These are phyloP conservation scores for Benthosema pterotum DNA, from an alignment of 2,797 vertebrate species.

Conservation along the genomic window DNA sequence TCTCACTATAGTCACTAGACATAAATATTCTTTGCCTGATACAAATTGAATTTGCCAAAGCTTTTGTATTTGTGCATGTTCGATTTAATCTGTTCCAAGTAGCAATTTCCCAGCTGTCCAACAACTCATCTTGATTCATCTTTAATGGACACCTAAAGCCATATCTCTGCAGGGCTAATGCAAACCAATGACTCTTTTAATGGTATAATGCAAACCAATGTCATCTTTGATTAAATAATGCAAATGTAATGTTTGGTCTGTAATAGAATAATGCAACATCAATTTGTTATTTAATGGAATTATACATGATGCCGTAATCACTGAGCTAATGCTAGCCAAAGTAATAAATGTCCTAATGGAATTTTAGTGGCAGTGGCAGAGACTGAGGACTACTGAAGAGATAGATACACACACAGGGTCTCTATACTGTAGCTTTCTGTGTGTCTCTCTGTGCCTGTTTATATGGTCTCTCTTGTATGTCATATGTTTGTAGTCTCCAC, in stretches of 20 bases:
- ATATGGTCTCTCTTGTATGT: constrained; percentile 23
- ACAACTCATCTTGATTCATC: constrained; percentile 45
- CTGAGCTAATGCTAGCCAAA: constrained; percentile 59
- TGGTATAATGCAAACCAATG: constrained; percentile 69
- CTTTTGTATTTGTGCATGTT: constrained; percentile 42
- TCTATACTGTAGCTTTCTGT: constrained; percentile 2
- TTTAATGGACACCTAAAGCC: constrained; percentile 56
- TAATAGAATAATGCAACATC: constrained; percentile 75
- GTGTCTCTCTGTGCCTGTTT: constrained; percentile 23
- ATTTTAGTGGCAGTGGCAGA: constrained; percentile 48
- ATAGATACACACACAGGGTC: constrained; percentile 24
- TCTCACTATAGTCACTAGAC: constrained; percentile 6
- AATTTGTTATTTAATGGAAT: constrained; percentile 64
- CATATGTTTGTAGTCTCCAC: constrained; percentile 44
- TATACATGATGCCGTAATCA: constrained; percentile 62
- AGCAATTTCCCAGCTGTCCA: constrained; percentile 41
- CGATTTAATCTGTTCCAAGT: constrained; percentile 53
- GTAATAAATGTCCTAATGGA: constrained; percentile 36
- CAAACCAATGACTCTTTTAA: constrained; percentile 67
- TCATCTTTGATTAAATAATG: constrained; percentile 73
- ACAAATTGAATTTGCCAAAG: constrained; percentile 19
- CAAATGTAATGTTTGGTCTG: constrained; percentile 66
- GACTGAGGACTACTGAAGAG: constrained; percentile 36
- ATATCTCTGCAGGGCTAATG: constrained; percentile 60
- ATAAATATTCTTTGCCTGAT: constrained; percentile 8